Evolutionary conservation across 2,797 vertebrate species (phyloP).

Genomic region (Atherinosoma microstoma): DNA sequence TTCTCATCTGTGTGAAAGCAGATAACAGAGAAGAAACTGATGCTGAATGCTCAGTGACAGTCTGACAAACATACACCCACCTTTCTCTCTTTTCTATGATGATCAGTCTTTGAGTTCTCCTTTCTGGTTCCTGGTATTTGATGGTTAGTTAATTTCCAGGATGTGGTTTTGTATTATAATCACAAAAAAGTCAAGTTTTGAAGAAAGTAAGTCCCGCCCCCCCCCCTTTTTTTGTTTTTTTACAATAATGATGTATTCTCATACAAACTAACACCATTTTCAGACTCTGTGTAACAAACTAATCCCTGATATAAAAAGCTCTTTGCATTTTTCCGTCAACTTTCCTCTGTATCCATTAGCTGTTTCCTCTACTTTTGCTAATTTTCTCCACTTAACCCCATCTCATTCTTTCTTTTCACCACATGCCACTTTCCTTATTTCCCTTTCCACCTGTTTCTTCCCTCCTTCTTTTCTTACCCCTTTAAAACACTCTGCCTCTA

Average conservation of each 20-base stretch:
- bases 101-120: slow-evolving; percentile 13
- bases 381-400: slow-evolving; percentile 23
- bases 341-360: slow-evolving; percentile 11
- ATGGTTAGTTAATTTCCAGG: slow-evolving; percentile 8
- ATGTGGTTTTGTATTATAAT: background rate
- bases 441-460: slow-evolving; percentile 33
- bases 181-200: background rate
- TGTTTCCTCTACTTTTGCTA: slow-evolving; percentile 10
- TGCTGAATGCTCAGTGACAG: slow-evolving; percentile 64
- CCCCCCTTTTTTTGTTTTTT: background rate
- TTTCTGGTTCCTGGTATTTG: background rate
- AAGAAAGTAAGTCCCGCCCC: background rate
- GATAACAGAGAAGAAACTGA: slow-evolving; percentile 61
- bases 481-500: background rate
- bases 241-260: slow-evolving; percentile 6
- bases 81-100: background rate
- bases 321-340: background rate
- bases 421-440: background rate
- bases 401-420: background rate
- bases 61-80: slow-evolving; percentile 44
- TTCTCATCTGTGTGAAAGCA: slow-evolving; percentile 28
- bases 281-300: slow-evolving; percentile 7
- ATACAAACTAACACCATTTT: slow-evolving; percentile 12
- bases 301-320: slow-evolving; percentile 1
- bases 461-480: slow-evolving; percentile 4